Evolutionary conservation across 2,888 invertebrate species (phyloP).

Genomic region (Tetranychus truncatus): DNA sequence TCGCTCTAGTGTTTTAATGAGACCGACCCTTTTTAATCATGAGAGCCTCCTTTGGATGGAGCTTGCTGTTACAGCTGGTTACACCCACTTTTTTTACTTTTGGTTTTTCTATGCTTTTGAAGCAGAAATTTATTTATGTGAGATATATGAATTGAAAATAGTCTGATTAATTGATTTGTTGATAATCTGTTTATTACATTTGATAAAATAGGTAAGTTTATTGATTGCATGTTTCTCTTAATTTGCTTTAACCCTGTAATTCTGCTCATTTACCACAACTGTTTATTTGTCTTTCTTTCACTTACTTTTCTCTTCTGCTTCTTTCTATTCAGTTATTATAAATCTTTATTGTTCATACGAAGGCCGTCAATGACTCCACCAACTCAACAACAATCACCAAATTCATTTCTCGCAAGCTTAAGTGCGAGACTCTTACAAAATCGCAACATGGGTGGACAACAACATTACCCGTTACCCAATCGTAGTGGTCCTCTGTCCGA

Average conservation of each 20-base stretch:
- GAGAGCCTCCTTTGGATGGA: too few species aligned
- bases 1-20: too few species aligned
- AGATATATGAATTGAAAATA: not conserved
- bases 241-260: not conserved
- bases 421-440: slow-evolving; percentile 14
- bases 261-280: not conserved
- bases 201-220: not conserved
- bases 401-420: slow-evolving; percentile 17
- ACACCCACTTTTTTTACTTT: too few species aligned
- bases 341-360: not conserved
- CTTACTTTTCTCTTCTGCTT: not conserved
- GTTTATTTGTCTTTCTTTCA: not conserved
- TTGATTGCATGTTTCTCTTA: not conserved
- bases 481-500: not conserved
- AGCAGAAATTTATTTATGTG: not conserved
- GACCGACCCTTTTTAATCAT: too few species aligned
- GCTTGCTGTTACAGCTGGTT: too few species aligned
- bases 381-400: slow-evolving; percentile 12
- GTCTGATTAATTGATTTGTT: not conserved
- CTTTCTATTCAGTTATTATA: not conserved
- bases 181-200: not conserved
- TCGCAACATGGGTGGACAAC: slow-evolving; percentile 5
- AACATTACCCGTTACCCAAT: not conserved
- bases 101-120: too few species aligned
- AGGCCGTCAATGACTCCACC: not conserved